Evolutionary conservation across 2,888 invertebrate genomes (phyloP), one percentile per base, ranked within the genome.

Genomic region (Lycia hirtaria): DNA sequence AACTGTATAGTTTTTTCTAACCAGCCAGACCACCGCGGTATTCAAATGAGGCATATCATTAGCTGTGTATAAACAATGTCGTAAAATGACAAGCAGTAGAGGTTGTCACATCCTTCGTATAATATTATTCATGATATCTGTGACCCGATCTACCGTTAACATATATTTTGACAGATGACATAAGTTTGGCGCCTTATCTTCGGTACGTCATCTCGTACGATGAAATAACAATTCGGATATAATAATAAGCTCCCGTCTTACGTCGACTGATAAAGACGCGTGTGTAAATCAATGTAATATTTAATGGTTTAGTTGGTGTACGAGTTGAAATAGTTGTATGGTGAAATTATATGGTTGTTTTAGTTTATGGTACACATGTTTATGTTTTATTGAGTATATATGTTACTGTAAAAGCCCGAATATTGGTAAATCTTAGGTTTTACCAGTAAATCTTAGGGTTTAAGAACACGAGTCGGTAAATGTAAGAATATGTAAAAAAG

Each of bases 111-210:
- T 82, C 82, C 76, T 73, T 75, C 69, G 79, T 80, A 77, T 53
- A 57, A 58, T 58, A 58, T 58, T 53, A 58, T 58, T 58, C 43
- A 52, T 60, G 61, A 41, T 64, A 67, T 67, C 67, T 60, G 38
- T 43, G 37, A 41, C 51, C 48, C 43, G 62, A 67, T 67, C 67
- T 62, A 60, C 75, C 75, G 60, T 88, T 89, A 90, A 90, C 91
- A 88, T 91, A 81, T 90, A 89, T 91, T 92, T 92, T 92, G 92
- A 91, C 91, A 91, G 87, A 92, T 88, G 91, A 92, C 92, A 91
- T 90, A 91, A 91, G 85, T 91, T 91, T 84, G 84, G 81, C 80
- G 83, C 83, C 83, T 70, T 92, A 92, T 91, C 88, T 66, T 73
- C 66, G 67, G 75, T 68, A 74, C 79, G 83, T 85, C 90, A 90